Conservation (phyloP, 1,140 invertebrate genomes). For the Diprion similis region DNA sequence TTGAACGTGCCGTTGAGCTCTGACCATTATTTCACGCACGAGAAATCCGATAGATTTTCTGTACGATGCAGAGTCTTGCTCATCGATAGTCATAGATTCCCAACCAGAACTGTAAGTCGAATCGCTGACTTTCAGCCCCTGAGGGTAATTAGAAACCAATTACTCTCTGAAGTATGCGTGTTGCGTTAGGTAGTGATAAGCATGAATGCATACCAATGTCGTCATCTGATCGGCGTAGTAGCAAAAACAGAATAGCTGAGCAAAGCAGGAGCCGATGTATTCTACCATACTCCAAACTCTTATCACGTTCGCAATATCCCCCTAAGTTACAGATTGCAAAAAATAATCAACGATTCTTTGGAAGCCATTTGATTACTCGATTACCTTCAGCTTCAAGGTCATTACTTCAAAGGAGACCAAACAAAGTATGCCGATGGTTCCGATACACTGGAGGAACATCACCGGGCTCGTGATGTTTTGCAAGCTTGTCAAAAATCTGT, state of each 20-base stretch:
- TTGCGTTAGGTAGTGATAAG: neutral
- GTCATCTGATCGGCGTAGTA: conserved; percentile 48
- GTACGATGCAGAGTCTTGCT: neutral
- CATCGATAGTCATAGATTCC: conserved; percentile 24
- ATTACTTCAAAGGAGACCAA: conserved; percentile 48
- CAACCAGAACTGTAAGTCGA: conserved; percentile 46
- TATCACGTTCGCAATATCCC: conserved; percentile 36
- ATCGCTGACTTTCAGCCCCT: conserved; percentile 44
- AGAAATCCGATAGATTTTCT: conserved; percentile 33
- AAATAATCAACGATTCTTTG: neutral
- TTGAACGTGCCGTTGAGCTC: conserved; percentile 45
- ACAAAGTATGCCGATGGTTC: conserved; percentile 44
- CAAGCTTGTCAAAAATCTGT: conserved; percentile 37
- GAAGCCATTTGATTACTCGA: conserved; percentile 12
- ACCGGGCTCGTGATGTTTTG: conserved; percentile 39
- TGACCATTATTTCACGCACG: conserved; percentile 40
- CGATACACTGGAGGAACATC: conserved; percentile 49
- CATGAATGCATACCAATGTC: conserved; percentile 36
- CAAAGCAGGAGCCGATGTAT: conserved; percentile 42
- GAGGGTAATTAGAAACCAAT: conserved; percentile 25
- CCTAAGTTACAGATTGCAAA: conserved; percentile 34
- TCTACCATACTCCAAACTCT: conserved; percentile 43
- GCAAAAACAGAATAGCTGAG: conserved; percentile 50
- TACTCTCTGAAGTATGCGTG: neutral
- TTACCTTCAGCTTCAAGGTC: conserved; percentile 41